phyloP scores from a whole-genome alignment of 1,140 invertebrate species.

The Steinernema feltiae region DNA sequence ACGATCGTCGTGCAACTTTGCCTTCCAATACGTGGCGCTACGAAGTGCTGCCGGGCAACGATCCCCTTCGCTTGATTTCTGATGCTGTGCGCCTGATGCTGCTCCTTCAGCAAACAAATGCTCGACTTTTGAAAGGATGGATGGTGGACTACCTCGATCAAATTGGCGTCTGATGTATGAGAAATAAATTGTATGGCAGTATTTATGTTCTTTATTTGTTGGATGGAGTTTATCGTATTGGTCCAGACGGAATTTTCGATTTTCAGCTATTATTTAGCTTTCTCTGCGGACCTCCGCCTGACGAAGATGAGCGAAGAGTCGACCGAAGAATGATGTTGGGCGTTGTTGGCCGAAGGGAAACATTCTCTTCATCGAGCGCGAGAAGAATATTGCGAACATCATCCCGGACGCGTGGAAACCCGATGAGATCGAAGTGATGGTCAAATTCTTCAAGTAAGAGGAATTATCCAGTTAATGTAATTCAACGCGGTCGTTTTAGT shows the following conservation, averaged over 20 bases:
- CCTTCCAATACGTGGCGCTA: too few species aligned
- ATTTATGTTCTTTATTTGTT: not conserved
- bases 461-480: not conserved
- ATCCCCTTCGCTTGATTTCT: too few species aligned
- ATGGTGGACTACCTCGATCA: too few species aligned
- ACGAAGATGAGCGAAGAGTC: not conserved
- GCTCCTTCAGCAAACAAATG: too few species aligned
- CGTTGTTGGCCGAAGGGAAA: not conserved
- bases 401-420: not conserved
- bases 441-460: not conserved
- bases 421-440: not conserved
- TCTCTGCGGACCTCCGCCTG: not conserved
- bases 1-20: too few species aligned
- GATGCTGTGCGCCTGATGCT: too few species aligned
- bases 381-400: not conserved
- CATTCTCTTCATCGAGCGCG: not conserved
- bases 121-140: too few species aligned
- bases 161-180: too few species aligned
- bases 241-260: not conserved
- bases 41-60: too few species aligned
- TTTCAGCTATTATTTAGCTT: not conserved
- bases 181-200: not conserved
- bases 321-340: not conserved
- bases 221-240: not conserved
- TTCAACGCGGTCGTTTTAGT: not conserved